Evolutionary conservation across 2,113 vertebrate genomes (phyloP).

Genomic region (Circaetus gallicus): DNA sequence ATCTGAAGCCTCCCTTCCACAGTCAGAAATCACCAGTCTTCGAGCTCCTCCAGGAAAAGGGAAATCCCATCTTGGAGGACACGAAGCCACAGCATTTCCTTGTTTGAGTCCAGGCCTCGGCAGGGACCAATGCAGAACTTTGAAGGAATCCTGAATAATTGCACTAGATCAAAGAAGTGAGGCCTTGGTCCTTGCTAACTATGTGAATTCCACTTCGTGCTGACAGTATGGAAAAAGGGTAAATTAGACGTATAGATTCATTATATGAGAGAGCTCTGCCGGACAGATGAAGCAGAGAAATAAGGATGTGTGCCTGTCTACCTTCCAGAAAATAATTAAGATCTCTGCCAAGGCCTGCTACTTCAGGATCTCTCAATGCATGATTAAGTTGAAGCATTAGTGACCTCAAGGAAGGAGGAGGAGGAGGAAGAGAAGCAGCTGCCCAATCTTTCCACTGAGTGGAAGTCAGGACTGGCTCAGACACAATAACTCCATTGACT

Average conservation of each 20-base stretch:
- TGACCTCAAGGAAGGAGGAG: neutral
- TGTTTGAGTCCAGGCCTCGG: neutral
- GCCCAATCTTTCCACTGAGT: neutral
- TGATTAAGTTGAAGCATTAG: neutral
- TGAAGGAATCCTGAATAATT: neutral
- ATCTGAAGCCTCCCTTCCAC: neutral
- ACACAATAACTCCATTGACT: slow-evolving; percentile 9
- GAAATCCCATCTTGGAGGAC: neutral
- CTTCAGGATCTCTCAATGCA: neutral
- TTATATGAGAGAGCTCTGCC: neutral
- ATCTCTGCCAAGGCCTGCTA: neutral
- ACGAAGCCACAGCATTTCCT: neutral
- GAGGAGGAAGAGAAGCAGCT: neutral
- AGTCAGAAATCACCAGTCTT: neutral
- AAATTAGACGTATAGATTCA: neutral
- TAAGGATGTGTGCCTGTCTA: neutral
- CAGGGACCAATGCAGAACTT: neutral
- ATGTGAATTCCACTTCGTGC: neutral
- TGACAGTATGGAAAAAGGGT: neutral
- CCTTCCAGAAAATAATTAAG: neutral
- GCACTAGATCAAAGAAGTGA: neutral
- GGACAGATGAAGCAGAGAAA: neutral
- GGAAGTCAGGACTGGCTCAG: neutral
- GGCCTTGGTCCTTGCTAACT: neutral
- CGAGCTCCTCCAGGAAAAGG: neutral